These are phyloP conservation scores for Drosophila pullipes DNA, from an alignment of 2,888 invertebrate genomes.

Conservation along the genomic window DNA sequence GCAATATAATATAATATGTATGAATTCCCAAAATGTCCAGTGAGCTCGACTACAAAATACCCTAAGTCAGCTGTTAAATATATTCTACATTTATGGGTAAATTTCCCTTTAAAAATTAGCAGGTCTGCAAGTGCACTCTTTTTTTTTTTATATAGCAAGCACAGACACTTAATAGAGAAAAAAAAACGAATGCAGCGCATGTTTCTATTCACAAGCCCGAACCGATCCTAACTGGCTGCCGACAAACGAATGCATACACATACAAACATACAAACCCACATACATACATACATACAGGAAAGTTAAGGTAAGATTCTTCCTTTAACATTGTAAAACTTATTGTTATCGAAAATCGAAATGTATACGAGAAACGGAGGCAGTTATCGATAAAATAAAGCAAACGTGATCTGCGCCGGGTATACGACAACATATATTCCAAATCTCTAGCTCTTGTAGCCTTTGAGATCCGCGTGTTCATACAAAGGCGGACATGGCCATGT, in stretches of 20 bases:
- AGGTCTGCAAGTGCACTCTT: too few species aligned
- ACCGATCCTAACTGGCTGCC: too few species aligned
- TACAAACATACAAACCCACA: too few species aligned
- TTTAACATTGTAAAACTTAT: background rate
- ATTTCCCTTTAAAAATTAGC: background rate
- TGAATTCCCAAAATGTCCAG: slow-evolving; percentile 7
- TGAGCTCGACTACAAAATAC: background rate
- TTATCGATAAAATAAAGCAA: background rate
- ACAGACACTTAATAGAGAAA: too few species aligned
- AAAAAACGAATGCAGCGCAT: too few species aligned
- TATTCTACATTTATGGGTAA: background rate
- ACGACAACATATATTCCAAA: background rate
- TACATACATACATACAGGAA: too few species aligned
- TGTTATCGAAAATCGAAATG: background rate
- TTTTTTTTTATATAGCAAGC: too few species aligned
- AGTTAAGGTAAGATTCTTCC: too few species aligned
- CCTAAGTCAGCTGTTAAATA: background rate
- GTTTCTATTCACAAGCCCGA: too few species aligned
- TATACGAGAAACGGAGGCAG: background rate
- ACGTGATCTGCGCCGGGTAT: background rate
- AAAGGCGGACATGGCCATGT: too few species aligned
- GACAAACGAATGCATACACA: too few species aligned
- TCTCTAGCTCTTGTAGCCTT: background rate
- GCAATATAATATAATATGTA: slow-evolving; percentile 30
- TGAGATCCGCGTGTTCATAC: too few species aligned